Base-by-base conservation (phyloP, 2,888 invertebrate species). In the Drosophila subquinaria region DNA sequence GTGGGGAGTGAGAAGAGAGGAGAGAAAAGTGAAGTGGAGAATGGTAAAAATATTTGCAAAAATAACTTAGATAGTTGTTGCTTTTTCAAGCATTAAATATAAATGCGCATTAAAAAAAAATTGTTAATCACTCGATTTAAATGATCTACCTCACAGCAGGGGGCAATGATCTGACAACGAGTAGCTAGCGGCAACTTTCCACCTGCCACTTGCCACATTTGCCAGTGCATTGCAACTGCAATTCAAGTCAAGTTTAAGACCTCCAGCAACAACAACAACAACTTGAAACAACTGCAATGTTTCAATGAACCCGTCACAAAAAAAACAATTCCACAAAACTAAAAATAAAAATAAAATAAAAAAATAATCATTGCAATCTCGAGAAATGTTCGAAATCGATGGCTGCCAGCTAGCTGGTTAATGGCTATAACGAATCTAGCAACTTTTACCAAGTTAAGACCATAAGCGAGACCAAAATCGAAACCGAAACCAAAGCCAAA, bases 351-450 rank as follows among this genome's bases (percentile, higher is more conserved):
- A 23, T 4, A 50, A 38, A 52, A 17, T 38, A 23, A 51, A 17
- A 33, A 20, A 23, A 59, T 62, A 59, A 65, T 65, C 47, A 57
- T 68, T 68, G 65, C 47, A 68, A 56, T 76, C 43, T 73, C 17
- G 56, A 57, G 60, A 66, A 74, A 82, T 73, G 72, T 69, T 62
- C 53, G 27, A 62, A 72, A 72, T 80, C 73, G 69, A 67, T 64
- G 78, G 45, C 36, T 33, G 55, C 40, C n/a, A 38, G 35, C 2
- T 42, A 52, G 73, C 60, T 76, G 87, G 77, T 76, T 87, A 88
- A 90, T 90, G 88, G 90, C 88, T 89, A 77, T 83, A 81, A 76
- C 90, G 84, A 90, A 88, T 88, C 90, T 87, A 77, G 84, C 81
- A 78, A 87, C 88, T 88, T 90, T 88, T 90, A 88, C 89, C 80